Percentiles rank a stretch among this genome's conserved stretches.
Evolutionary conservation across 2,888 invertebrate genomes (phyloP).

Genomic region (Slavum lentiscoides): DNA sequence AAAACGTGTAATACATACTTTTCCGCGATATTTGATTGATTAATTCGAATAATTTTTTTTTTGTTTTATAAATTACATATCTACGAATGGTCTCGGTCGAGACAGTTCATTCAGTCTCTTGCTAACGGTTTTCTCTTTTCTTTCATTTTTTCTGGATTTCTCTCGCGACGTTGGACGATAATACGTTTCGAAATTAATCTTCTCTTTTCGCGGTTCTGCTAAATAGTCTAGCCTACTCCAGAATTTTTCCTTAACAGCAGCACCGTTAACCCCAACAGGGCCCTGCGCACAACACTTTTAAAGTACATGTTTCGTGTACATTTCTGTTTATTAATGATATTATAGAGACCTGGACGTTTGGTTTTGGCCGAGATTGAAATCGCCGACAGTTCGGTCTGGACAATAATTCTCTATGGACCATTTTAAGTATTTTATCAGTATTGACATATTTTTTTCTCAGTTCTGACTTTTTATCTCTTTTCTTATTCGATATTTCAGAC

Average conservation of each 20-base stretch:
- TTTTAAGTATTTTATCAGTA: not conserved
- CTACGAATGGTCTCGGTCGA: not conserved
- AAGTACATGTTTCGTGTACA: too few species aligned
- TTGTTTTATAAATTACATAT: not conserved
- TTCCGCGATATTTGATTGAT: too few species aligned
- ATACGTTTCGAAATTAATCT: not conserved
- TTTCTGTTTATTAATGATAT: too few species aligned
- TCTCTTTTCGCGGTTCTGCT: not conserved
- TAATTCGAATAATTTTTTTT: too few species aligned
- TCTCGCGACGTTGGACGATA: too few species aligned
- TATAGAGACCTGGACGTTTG: not conserved
- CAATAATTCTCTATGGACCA: not conserved
- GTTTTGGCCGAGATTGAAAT: not conserved
- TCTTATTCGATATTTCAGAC: not conserved
- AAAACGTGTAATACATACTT: too few species aligned
- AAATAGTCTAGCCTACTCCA: constrained; percentile 4
- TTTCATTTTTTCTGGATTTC: not conserved
- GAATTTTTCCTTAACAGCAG: not conserved
- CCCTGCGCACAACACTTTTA: not conserved
- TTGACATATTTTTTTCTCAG: not conserved
- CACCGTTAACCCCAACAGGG: not conserved
- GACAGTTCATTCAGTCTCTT: not conserved
- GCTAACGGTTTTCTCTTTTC: not conserved
- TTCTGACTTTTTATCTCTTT: not conserved
- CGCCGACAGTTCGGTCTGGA: constrained; percentile 7